Evolutionary conservation across 2,113 vertebrate genomes (phyloP).

Genomic region (Nibea coibor): DNA sequence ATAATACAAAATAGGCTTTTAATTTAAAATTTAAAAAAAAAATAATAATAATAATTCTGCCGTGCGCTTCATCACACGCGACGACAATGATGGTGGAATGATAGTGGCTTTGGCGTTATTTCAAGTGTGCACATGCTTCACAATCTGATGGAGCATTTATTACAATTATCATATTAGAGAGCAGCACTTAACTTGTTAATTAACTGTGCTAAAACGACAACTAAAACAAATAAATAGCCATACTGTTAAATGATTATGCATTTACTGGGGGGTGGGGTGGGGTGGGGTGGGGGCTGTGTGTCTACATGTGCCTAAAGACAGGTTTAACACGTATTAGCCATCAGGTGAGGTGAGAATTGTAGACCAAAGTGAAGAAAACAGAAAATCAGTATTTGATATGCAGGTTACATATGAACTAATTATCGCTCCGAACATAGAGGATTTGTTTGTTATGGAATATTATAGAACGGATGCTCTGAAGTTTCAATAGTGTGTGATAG

Average conservation of each 20-base stretch:
- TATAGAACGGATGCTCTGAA: neutral
- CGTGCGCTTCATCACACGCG: neutral
- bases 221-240: neutral
- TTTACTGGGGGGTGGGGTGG: no score
- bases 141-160: neutral
- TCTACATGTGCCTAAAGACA: neutral
- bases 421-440: neutral
- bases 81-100: neutral
- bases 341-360: neutral
- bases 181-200: neutral
- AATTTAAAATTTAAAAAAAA: neutral
- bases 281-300: conserved; percentile 1
- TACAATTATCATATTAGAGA: neutral
- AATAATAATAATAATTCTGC: neutral
- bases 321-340: neutral
- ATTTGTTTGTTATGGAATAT: neutral
- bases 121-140: neutral
- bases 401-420: neutral
- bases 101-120: neutral
- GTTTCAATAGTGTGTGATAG: neutral
- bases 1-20: neutral
- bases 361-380: neutral
- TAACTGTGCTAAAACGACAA: neutral
- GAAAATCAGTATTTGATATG: neutral
- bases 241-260: neutral